Conservation (phyloP, 2,888 invertebrate species). For the Drosophila eohydei region DNA sequence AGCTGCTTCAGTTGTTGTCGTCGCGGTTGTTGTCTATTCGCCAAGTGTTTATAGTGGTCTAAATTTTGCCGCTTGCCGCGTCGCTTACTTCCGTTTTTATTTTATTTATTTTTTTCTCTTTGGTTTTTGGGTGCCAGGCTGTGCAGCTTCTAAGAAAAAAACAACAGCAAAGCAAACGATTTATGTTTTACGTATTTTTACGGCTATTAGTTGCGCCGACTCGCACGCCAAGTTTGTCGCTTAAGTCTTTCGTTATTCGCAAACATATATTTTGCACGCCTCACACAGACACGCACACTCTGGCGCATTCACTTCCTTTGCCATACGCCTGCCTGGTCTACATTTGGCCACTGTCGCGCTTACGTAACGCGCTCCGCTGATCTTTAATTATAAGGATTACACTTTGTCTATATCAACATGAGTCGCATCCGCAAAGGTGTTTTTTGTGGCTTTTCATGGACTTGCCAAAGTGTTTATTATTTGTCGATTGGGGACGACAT, state of each 20-base stretch:
- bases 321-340: slow-evolving; percentile 50
- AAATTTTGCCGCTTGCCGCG: slow-evolving; percentile 64
- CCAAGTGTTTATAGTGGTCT: slow-evolving; percentile 68
- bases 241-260: slow-evolving; percentile 65
- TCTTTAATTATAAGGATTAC: slow-evolving; percentile 77
- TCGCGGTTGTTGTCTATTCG: slow-evolving; percentile 24
- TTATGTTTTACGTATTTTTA: slow-evolving; percentile 58
- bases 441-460: slow-evolving; percentile 16
- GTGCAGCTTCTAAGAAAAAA: slow-evolving; percentile 56
- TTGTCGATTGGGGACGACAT: slow-evolving; percentile 36
- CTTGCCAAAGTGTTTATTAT: slow-evolving; percentile 1
- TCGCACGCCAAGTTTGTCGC: slow-evolving; percentile 73
- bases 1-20: slow-evolving; percentile 39
- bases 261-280: slow-evolving; percentile 48
- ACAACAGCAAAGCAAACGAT: slow-evolving; percentile 43
- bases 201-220: slow-evolving; percentile 60
- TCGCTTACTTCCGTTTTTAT: slow-evolving; percentile 71
- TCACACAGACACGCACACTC: slow-evolving; percentile 29
- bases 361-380: slow-evolving; percentile 51
- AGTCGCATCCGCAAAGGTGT: slow-evolving; percentile 55
- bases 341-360: slow-evolving; percentile 35
- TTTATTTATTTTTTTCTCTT: slow-evolving; percentile 1
- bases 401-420: slow-evolving; percentile 45
- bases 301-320: slow-evolving; percentile 63
- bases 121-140: slow-evolving; percentile 37